Conservation (phyloP, 2,113 vertebrate species). For the Genyomyrus donnyi region DNA sequence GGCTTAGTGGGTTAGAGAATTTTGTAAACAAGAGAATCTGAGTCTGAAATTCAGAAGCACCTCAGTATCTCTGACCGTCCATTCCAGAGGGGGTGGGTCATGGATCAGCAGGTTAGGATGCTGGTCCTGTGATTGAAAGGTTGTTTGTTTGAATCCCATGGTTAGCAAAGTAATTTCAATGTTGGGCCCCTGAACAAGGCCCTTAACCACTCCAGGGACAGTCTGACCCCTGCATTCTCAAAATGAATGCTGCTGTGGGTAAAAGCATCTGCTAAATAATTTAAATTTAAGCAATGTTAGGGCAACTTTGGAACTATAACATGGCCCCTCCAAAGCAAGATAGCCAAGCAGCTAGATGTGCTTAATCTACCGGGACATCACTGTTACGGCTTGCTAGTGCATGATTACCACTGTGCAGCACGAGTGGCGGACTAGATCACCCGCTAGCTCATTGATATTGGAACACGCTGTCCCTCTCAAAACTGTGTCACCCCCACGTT, state of each 20-base stretch:
- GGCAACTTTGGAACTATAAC: background rate
- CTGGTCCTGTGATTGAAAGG: background rate
- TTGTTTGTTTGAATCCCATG: background rate
- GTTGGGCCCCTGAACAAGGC: background rate
- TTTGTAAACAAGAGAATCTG: background rate
- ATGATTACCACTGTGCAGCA: background rate
- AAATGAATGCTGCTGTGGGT: background rate
- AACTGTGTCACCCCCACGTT: background rate
- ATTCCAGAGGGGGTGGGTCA: background rate
- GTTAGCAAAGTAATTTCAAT: background rate
- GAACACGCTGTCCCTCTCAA: background rate
- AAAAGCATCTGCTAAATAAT: background rate
- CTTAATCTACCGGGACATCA: background rate
- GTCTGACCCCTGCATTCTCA: background rate
- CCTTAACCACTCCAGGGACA: background rate
- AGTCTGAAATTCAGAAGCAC: background rate
- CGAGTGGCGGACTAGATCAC: background rate
- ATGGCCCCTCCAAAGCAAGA: background rate
- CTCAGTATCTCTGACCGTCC: background rate
- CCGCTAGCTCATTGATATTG: background rate
- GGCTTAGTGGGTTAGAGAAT: background rate
- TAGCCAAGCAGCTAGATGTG: background rate
- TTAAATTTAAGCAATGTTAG: background rate
- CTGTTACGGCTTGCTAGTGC: background rate
- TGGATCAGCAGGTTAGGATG: background rate